phyloP scores from a whole-genome alignment of 2,113 vertebrate genomes.

The Passer montanus region DNA sequence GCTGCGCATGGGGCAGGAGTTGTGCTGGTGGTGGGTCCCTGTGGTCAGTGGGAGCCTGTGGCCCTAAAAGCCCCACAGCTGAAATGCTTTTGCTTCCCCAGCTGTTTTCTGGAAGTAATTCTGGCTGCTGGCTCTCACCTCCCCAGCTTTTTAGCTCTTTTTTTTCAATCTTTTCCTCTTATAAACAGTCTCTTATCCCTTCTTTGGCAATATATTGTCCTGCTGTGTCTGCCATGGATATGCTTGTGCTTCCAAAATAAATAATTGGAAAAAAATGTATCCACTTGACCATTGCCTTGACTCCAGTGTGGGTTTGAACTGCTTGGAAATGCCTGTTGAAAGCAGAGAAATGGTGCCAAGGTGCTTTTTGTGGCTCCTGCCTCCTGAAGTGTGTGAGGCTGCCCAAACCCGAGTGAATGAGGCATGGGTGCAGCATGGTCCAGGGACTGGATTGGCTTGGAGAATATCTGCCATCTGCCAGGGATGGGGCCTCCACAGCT shows the following conservation, averaged over 20 bases:
- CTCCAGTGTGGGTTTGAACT: neutral
- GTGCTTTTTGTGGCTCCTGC: neutral
- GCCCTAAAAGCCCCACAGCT: neutral
- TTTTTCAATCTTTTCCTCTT: neutral
- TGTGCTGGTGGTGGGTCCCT: neutral
- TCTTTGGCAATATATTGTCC: neutral
- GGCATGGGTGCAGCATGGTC: rapidly evolving
- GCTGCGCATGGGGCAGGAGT: neutral
- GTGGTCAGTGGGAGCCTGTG: neutral
- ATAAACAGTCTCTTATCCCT: conserved; percentile 7
- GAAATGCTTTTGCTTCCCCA: neutral
- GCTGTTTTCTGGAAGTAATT: neutral
- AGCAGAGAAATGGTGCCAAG: rapidly evolving
- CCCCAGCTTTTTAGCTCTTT: neutral
- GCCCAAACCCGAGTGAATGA: rapidly evolving
- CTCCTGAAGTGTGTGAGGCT: neutral
- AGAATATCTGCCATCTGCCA: neutral
- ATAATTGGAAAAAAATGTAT: neutral
- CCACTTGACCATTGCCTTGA: neutral
- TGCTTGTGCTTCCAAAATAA: conserved; percentile 24
- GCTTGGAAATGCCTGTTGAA: neutral
- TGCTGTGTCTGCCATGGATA: neutral
- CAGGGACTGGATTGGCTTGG: neutral
- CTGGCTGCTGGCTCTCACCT: neutral
- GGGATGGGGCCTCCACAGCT: neutral